Evolutionary conservation across 35 echinoderm and acorn worm species (phyloP).

Genomic region (Holothuria glaberrima): DNA sequence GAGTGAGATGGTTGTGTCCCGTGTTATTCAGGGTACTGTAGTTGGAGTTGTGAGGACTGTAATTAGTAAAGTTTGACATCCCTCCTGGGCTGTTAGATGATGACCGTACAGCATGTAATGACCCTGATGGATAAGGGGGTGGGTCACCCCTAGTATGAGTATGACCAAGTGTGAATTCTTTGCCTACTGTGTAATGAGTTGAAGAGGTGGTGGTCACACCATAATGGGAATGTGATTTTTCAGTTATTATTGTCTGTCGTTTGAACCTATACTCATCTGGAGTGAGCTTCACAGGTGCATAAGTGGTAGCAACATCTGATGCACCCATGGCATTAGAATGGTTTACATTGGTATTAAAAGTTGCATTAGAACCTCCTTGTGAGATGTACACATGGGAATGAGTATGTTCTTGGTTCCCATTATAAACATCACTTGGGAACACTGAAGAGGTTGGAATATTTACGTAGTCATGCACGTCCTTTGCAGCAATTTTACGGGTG

Average conservation of each 20-base stretch:
- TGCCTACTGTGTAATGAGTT: slow-evolving; percentile 70
- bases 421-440: slow-evolving; percentile 8
- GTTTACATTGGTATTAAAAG: slow-evolving; percentile 30
- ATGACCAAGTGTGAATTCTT: slow-evolving; percentile 61
- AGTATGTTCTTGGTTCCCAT: slow-evolving; percentile 29
- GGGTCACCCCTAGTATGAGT: slow-evolving; percentile 19
- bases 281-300: slow-evolving; percentile 57
- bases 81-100: slow-evolving; percentile 48
- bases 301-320: slow-evolving; percentile 12
- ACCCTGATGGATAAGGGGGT: slow-evolving; percentile 24
- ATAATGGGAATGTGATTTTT: slow-evolving; percentile 68
- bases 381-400: slow-evolving; percentile 67
- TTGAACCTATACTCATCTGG: slow-evolving; percentile 73
- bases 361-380: slow-evolving; percentile 41
- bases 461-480: slow-evolving; percentile 43
- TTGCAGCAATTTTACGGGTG: neutral
- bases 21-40: slow-evolving; percentile 30
- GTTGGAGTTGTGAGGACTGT: neutral
- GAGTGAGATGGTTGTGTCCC: neutral
- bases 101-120: neutral
- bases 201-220: slow-evolving; percentile 80
- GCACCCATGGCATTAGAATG: slow-evolving; percentile 19
- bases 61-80: slow-evolving; percentile 10
- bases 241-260: slow-evolving; percentile 73
- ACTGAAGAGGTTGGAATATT: slow-evolving; percentile 23